Evolutionary conservation across 1,140 invertebrate species (phyloP).

Genomic region (Pogonognathellus flavescens): DNA sequence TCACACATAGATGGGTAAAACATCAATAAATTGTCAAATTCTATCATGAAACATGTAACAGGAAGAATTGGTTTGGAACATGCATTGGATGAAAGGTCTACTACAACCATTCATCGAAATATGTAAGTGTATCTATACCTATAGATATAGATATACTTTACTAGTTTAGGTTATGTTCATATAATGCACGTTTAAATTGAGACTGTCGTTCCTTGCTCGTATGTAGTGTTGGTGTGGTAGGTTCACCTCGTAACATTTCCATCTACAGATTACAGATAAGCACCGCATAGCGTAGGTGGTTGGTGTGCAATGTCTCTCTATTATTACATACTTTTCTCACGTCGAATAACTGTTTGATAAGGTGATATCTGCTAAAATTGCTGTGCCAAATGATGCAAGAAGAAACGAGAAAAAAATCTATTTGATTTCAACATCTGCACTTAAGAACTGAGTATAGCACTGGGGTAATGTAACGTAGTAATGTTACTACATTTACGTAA

Average conservation of each 20-base stretch:
- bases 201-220: too few species aligned
- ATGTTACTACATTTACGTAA: neutral
- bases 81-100: neutral
- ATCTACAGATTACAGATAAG: neutral
- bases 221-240: too few species aligned
- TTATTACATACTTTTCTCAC: neutral
- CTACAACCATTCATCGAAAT: neutral
- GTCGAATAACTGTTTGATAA: neutral
- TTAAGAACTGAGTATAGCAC: neutral
- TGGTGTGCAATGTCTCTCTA: neutral
- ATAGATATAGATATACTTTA: too few species aligned
- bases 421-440: slow-evolving; percentile 36
- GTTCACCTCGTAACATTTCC: neutral
- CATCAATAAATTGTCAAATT: neutral
- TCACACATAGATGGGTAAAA: neutral
- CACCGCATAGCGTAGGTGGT: too few species aligned
- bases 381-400: slow-evolving; percentile 35
- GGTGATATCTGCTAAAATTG: neutral
- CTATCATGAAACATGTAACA: neutral
- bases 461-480: neutral
- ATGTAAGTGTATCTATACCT: neutral
- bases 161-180: too few species aligned
- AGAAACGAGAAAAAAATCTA: slow-evolving; percentile 13
- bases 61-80: neutral
- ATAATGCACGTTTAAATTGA: too few species aligned